Conservation (phyloP, 1,140 invertebrate species). For the Cherax quadricarinatus region DNA sequence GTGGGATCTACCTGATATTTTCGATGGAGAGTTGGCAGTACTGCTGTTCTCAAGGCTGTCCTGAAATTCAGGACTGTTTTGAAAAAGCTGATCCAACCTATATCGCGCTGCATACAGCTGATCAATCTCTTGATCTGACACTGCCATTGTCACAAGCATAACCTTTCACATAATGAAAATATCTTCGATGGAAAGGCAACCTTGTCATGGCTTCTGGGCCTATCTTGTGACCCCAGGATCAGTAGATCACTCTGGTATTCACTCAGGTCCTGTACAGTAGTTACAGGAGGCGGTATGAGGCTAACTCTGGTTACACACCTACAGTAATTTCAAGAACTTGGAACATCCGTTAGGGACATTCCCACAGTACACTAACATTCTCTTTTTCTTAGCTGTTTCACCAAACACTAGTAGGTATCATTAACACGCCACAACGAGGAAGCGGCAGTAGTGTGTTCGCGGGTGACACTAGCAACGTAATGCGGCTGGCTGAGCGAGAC, state of each 20-base stretch:
- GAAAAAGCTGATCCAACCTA: constrained; percentile 33
- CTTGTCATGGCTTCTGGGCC: constrained; percentile 11
- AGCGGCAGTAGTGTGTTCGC: not conserved
- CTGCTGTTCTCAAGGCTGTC: constrained; percentile 65
- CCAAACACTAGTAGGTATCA: no score
- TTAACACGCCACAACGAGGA: no score
- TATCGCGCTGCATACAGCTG: constrained; percentile 60
- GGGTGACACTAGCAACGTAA: not conserved
- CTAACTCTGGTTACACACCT: no score
- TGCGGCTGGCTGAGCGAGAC: no score
- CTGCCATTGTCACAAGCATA: constrained; percentile 27
- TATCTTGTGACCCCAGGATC: not conserved
- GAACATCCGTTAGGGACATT: no score
- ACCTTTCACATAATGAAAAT: constrained; percentile 15
- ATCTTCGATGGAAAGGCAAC: constrained; percentile 40
- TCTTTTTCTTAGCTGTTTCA: no score
- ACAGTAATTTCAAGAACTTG: no score
- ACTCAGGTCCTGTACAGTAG: no score
- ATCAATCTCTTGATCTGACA: constrained; percentile 55
- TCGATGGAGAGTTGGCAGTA: constrained; percentile 21
- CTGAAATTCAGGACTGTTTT: constrained; percentile 55
- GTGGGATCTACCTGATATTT: constrained; percentile 7
- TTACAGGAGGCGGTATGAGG: no score
- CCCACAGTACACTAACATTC: no score
- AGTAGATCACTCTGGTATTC: not conserved